Conservation (phyloP, 2,113 vertebrate species). For the Python bivittatus region DNA sequence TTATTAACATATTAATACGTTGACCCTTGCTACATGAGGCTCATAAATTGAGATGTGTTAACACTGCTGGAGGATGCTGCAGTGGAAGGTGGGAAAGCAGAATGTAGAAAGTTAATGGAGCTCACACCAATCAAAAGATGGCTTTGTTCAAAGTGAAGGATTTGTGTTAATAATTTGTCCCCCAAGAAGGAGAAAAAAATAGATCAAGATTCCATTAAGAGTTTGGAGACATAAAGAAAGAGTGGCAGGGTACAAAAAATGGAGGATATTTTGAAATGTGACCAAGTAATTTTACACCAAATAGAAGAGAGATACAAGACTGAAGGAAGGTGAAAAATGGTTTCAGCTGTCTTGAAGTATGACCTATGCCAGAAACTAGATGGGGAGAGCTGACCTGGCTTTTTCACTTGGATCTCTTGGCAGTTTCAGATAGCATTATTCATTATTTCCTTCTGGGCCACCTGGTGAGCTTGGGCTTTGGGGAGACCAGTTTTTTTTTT, state of each 20-base stretch:
- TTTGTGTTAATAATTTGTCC: slow-evolving; percentile 76
- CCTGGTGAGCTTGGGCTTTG: neutral
- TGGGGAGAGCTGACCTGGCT: neutral
- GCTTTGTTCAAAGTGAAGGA: slow-evolving; percentile 72
- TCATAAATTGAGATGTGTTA: slow-evolving; percentile 55
- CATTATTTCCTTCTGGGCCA: neutral
- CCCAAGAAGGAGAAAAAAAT: slow-evolving; percentile 57
- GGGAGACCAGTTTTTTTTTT: neutral
- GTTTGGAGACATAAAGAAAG: slow-evolving; percentile 54
- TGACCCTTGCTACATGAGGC: slow-evolving; percentile 63
- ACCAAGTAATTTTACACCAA: neutral
- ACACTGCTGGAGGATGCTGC: slow-evolving; percentile 38
- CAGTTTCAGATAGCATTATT: neutral
- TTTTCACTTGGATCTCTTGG: neutral
- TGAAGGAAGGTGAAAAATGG: neutral
- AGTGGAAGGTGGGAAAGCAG: slow-evolving; percentile 53
- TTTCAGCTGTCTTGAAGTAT: neutral
- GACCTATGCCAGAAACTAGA: neutral
- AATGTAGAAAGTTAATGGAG: slow-evolving; percentile 53
- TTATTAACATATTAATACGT: slow-evolving; percentile 65
- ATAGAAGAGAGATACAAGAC: neutral
- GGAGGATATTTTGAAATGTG: slow-evolving; percentile 48
- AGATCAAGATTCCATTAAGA: slow-evolving; percentile 63
- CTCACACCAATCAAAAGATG: slow-evolving; percentile 58
- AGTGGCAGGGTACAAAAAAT: slow-evolving; percentile 47